phyloP scores from a whole-genome alignment of 2,888 invertebrate species.

The Beris morrisii region DNA sequence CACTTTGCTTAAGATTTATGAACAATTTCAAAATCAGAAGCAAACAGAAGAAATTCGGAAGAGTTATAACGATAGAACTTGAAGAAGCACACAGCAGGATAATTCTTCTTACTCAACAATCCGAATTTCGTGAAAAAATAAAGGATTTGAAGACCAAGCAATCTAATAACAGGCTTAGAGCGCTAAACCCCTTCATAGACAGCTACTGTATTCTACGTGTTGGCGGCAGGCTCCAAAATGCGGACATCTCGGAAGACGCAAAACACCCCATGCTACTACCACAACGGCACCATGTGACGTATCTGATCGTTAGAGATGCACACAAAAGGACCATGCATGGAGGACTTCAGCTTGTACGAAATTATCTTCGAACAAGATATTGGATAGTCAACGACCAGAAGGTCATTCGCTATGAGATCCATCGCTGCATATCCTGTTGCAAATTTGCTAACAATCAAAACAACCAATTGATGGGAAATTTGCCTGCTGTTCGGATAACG shows the following conservation, averaged over 20 bases:
- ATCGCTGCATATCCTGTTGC: constrained; percentile 36
- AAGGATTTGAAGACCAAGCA: not conserved
- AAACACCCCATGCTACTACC: constrained; percentile 2
- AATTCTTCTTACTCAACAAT: not conserved
- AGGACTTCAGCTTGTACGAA: constrained; percentile 38
- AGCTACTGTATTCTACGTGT: constrained; percentile 4
- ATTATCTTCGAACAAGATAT: constrained; percentile 38
- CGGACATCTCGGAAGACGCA: not conserved
- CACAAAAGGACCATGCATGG: constrained; percentile 38
- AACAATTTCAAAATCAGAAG: not conserved
- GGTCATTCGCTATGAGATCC: constrained; percentile 27
- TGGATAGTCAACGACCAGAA: constrained; percentile 40
- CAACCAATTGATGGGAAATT: constrained; percentile 43
- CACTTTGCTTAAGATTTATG: not conserved
- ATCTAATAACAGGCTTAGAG: not conserved
- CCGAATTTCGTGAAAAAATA: constrained; percentile 2
- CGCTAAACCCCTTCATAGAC: not conserved
- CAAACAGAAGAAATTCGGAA: no score
- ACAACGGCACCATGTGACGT: no score
- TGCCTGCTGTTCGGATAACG: constrained; percentile 40
- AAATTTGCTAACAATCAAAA: constrained; percentile 1
- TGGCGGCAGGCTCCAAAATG: constrained; percentile 10
- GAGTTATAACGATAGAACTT: not conserved
- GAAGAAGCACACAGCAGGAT: not conserved
- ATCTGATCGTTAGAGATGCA: constrained; percentile 1